These are phyloP conservation scores for Trachurus trachurus DNA, from an alignment of 2,797 vertebrate genomes.

Conservation along the genomic window DNA sequence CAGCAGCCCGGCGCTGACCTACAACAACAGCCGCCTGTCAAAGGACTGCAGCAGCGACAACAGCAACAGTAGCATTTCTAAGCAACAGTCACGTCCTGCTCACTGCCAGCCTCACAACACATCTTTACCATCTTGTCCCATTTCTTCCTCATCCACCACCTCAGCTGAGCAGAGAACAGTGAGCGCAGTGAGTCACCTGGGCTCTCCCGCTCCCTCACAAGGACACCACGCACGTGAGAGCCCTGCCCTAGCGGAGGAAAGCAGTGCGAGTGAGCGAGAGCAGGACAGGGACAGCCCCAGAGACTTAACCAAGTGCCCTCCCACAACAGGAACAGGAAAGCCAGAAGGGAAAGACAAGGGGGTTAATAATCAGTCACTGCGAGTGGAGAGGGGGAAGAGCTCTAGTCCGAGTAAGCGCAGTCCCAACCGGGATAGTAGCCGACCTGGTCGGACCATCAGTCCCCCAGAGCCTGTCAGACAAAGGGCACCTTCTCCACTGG, in stretches of 20 bases:
- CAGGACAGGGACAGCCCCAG: constrained; percentile 77
- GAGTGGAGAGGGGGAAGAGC: constrained; percentile 81
- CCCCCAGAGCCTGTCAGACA: constrained; percentile 79
- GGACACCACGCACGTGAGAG: constrained; percentile 79
- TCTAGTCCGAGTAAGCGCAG: constrained; percentile 84
- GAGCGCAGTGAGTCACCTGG: constrained; percentile 73
- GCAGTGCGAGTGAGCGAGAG: constrained; percentile 76
- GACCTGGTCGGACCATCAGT: constrained; percentile 68
- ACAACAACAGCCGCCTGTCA: constrained; percentile 76
- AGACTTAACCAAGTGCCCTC: constrained; percentile 82
- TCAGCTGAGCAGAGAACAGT: constrained; percentile 80
- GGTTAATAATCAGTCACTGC: constrained; percentile 63
- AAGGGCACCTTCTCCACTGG: constrained; percentile 72
- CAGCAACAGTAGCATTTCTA: constrained; percentile 76
- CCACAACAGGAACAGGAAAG: constrained; percentile 72
- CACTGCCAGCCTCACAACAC: constrained; percentile 74
- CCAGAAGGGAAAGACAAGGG: constrained; percentile 82
- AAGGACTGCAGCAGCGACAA: constrained; percentile 77
- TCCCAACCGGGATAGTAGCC: constrained; percentile 77
- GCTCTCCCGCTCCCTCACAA: constrained; percentile 76
- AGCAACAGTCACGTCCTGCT: constrained; percentile 77
- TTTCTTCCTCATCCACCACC: constrained; percentile 68
- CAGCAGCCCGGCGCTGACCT: constrained; percentile 79
- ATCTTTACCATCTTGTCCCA: constrained; percentile 70
- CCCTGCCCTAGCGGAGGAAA: constrained; percentile 78